Evolutionary conservation across 2,888 invertebrate genomes (phyloP).

Genomic region (Pherbina coryleti): DNA sequence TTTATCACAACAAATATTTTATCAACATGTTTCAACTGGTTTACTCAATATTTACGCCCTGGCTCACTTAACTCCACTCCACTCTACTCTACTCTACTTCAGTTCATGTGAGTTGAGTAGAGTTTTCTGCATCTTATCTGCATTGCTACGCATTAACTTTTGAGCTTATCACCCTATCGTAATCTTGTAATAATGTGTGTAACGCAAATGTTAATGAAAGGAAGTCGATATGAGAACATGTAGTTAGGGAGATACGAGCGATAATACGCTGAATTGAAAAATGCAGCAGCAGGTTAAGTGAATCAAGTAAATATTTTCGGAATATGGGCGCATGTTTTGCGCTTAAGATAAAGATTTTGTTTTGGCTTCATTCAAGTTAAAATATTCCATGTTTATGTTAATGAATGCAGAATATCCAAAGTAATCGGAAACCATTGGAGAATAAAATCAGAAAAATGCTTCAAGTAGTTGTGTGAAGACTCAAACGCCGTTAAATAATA

Average conservation of each 20-base stretch:
- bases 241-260: constrained; percentile 21
- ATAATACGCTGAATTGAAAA: background rate
- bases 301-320: background rate
- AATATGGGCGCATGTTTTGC: background rate
- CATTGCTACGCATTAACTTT: constrained; percentile 24
- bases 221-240: constrained; percentile 33
- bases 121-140: constrained; percentile 11
- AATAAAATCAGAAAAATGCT: no score
- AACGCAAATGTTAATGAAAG: constrained; percentile 49
- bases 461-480: no score
- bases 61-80: background rate
- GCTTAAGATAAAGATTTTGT: background rate
- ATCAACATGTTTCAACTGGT: constrained; percentile 25
- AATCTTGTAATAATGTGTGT: constrained; percentile 54
- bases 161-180: constrained; percentile 50
- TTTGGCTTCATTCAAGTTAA: background rate
- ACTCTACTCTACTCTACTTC: background rate
- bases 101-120: background rate
- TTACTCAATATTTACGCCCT: background rate
- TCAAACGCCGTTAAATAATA: no score
- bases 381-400: background rate
- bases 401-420: no score
- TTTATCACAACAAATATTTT: constrained; percentile 34
- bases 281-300: background rate
- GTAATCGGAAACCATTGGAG: no score